Evolutionary conservation across 2,888 invertebrate species (phyloP), one percentile per base, ranked within the genome.

Genomic region (Pimpla rufipes): DNA sequence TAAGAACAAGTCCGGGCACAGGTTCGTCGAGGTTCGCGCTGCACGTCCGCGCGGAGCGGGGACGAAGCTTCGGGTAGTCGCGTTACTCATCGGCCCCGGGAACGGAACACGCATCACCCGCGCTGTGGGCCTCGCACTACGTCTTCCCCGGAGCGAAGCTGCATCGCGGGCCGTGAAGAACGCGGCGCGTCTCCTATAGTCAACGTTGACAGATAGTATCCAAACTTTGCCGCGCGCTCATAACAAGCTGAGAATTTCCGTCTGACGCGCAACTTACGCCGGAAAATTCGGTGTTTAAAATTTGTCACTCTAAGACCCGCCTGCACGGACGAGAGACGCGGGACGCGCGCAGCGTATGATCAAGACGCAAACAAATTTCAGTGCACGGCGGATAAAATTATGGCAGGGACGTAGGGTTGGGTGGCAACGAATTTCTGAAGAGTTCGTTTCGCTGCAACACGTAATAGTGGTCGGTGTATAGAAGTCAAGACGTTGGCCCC

Each of bases 1-100:
- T 73, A 77, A 66, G 78, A 76, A 70, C 50, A 57, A 84, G 64
- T 77, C n/a, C 74, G 21, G 29, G 52, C 57, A 78, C 76, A 84
- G 75, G 29, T 5, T 59, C 73, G 57, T 74, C 18, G 57, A 18
- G 42, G 50, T 18, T 47, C 62, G 40, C 62, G 35, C 23, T 64
- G 47, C 35, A 21, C 52, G 67, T 50, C 29, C 40, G 62, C 18
- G 47, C 45, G 47, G 21, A 52, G 55, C 47, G n/a, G 40, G 16
- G 21, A 21, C 16, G 23, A 10, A 62, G 66, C 52, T 67, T 74
- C 67, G n/a, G 10, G 59, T 29, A 29, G 55, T 57, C 50, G 29
- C 64, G 67, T 66, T 66, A n/a, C 35, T 57, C 66, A 73, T 71
- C 79, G 71, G 23, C 21, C 23, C 37, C 47, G 11, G 7, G 23